Base-by-base conservation (phyloP, 53 echinoderm and acorn worm genomes). In the Glandiceps talaboti region DNA sequence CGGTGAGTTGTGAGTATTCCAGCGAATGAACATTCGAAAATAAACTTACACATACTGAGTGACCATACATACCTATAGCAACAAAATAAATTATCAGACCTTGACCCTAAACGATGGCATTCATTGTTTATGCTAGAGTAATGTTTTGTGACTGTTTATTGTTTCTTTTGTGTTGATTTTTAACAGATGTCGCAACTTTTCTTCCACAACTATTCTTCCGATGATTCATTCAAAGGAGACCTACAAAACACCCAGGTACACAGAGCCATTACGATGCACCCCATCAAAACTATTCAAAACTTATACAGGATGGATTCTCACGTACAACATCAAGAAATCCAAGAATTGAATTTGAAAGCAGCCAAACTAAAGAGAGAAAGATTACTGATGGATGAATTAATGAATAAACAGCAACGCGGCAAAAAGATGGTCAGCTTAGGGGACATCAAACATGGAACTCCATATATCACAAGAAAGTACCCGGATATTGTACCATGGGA, bases 401-500 rank as follows among this genome's bases (percentile, higher is more conserved):
- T 95, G 33, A 88, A n/a, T n/a, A n/a, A n/a, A n/a, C n/a, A 45
- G 6, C 64, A 20, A 20, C 6, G 6, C 6, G 20, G 20, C 20
- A 45, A 20, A 45, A 6, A 12, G 20, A 6, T 12, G 6, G 6
- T 45, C 20, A 45, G 20, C n/a, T n/a, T n/a, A 20, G 6, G 20
- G 20, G 64, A 45, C 6, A 6, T 45, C 20, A 12, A 45, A 12
- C 6, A 12, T 20, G 64, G 64, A 6, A 12, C 6, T 12, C 6
- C 6, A 6, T 45, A 45, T 12, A 45, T 12, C 20, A 20, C 20
- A 6, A 45, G 20, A 45, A 12, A 45, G 6, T 45, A 45, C 64
- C 64, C 6, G 64, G 6, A 45, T 45, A 20, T 20, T 45, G 20
- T 45, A 12, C 64, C 64, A 6, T 45, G 64, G 64, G 64, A 45